Percentiles rank a stretch among this genome's conserved stretches.
phyloP scores from a whole-genome alignment of 1,140 invertebrate genomes.

The Wiebesia pumilae region DNA sequence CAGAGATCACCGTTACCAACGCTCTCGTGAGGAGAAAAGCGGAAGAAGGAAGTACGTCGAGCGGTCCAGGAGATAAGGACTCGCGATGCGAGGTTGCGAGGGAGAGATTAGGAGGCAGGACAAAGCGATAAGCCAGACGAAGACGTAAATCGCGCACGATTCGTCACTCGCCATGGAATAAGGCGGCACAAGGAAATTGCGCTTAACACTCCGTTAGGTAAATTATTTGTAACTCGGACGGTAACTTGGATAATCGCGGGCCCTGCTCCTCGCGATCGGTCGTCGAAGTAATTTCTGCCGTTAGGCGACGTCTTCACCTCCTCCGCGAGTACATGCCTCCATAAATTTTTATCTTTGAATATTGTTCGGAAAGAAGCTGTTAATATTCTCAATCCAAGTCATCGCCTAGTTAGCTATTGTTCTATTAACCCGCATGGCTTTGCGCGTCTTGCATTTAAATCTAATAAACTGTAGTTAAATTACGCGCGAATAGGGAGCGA shows the following conservation, averaged over 20 bases:
- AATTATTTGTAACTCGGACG: constrained; percentile 45
- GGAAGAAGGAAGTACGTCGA: background rate
- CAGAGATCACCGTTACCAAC: background rate
- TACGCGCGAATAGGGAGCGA: background rate
- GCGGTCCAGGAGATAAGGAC: constrained; percentile 54
- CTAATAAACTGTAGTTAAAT: constrained; percentile 17
- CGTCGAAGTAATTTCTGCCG: constrained; percentile 28
- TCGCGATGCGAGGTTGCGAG: constrained; percentile 53
- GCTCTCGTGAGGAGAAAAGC: constrained; percentile 14
- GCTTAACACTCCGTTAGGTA: constrained; percentile 51
- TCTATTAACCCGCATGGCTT: background rate
- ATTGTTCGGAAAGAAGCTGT: background rate
- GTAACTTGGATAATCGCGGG: constrained; percentile 28
- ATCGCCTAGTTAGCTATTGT: background rate
- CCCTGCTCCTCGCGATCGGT: background rate
- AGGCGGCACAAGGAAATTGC: constrained; percentile 35
- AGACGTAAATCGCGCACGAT: constrained; percentile 45
- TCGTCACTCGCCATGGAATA: background rate
- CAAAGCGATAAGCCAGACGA: constrained; percentile 45
- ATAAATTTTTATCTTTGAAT: constrained; percentile 33
- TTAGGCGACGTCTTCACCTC: background rate
- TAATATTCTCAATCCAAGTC: background rate
- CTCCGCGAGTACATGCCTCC: background rate
- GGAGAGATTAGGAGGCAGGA: constrained; percentile 55
- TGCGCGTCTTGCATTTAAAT: background rate